Base-by-base conservation (phyloP, 2,888 invertebrate genomes). In the Blastobasis adustella region DNA sequence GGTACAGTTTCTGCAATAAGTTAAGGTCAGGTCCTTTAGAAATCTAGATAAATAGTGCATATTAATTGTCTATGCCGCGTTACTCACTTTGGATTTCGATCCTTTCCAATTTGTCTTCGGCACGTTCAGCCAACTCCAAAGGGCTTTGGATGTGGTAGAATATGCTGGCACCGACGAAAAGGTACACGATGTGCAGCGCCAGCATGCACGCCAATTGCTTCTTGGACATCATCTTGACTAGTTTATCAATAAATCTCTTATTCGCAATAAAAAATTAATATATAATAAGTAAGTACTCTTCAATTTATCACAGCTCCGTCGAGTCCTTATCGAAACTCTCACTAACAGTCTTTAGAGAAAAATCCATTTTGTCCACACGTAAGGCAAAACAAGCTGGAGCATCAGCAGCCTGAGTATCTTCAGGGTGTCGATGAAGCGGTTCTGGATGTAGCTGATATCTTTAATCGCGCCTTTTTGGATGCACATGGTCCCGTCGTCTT, bases 81-180 rank as follows among this genome's bases (percentile, higher is more conserved):
- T 43, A 89, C 91, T 91, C 88, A 94, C 94, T 92, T 84, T 93
- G 90, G 68, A 94, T 93, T 78, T 91, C 90, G 65, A 90, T 89
- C 68, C 93, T 90, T 77, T 93, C 92, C 61, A 88, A 78, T 63
- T 90, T 89, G 52, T 92, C 90, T 61, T 90, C 82, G 49, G 82
- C 83, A 48, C 92, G 89, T 58, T 90, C 87, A 56, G 90, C 82
- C 49, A 90, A 78, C 80, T 96, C 96, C 65, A 93, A 79, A 40
- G 90, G 90, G 67, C 93, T 92, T 83, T 96, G 96, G 63, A 96
- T 93, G 69, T 93, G 92, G 82, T 95, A 94, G 79, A 96, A 96
- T 63, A 96, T 93, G 58, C 92, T 93, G n/a, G 96, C 96, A 7
- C 96, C 96, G 54, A 96, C 90, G 65, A 95, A 83, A 60, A 95